Evolutionary conservation across 2,888 invertebrate species (phyloP), one percentile per base, ranked within the genome.

Genomic region (Lathronympha strigana): DNA sequence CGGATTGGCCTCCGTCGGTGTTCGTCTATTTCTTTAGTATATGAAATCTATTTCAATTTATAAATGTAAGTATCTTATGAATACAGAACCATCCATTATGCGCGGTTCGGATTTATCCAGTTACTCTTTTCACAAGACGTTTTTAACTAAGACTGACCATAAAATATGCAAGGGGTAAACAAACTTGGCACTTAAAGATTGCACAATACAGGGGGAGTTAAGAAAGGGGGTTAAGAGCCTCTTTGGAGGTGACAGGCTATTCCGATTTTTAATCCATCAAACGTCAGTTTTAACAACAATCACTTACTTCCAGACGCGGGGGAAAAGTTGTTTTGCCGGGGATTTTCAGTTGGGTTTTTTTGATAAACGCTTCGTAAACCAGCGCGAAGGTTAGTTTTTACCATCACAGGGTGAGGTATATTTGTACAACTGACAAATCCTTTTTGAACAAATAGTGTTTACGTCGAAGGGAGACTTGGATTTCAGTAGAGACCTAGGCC

Each of bases 201-300:
- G 43, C 43, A 51, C 11, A 51, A 51, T 57, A 57, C 50, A 28
- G 50, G n/a, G 21, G 38, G 15, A 40, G 38, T 11, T 58, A n/a
- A 23, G 33, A 51, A 19, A n/a, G 31, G 17, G 21, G 13, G 36
- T 1, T 13, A 36, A 36, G 36, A 28, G 8, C 40, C 40, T 17
- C 17, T 40, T 45, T 21, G 13, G 21, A 8, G 15, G 50, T 36
- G 45, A 45, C 63, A 31, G 53, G 38, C 57, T 17, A 25, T 51
- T 63, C 15, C 19, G 47, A 45, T 63, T 51, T 50, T 62, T 51
- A 66, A 55, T 62, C 66, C 50, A 62, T 66, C 66, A 62, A 49
- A 40, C 31, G 61, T 64, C 61, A 21, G 40, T 57, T 63, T 49
- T 50, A 63, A 43, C 33, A 43, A 50, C 31, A 63, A 63, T 33